Evolutionary conservation across 2,113 vertebrate species (phyloP).

Genomic region (Gnathonemus echidnorhynchus): DNA sequence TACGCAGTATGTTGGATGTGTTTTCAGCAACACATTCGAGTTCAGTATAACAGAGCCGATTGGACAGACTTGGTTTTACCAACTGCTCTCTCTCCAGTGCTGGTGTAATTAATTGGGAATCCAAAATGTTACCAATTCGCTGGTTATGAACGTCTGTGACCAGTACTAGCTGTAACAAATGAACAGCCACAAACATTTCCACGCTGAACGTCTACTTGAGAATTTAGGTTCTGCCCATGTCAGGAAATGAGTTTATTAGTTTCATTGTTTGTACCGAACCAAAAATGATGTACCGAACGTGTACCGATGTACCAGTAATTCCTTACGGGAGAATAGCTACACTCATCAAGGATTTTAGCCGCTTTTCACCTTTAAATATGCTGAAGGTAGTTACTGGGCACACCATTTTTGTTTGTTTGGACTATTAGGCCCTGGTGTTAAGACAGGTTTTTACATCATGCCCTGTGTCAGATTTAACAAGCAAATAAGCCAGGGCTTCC

Average conservation of each 20-base stretch:
- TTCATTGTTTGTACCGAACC: not conserved
- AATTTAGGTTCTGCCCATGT: not conserved
- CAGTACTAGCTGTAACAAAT: not conserved
- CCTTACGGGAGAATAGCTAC: not conserved
- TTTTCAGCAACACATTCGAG: not conserved
- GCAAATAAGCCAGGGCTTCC: not conserved
- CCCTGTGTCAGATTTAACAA: not conserved
- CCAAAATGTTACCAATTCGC: not conserved
- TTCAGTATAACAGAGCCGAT: not conserved
- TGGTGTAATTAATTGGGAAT: not conserved
- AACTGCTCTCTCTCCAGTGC: not conserved
- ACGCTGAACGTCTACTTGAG: too few relatives aligned
- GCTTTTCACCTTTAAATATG: not conserved
- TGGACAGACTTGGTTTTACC: not conserved
- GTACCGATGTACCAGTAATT: not conserved
- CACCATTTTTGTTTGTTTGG: not conserved
- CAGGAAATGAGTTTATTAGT: not conserved
- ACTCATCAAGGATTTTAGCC: not conserved
- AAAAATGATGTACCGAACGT: not conserved
- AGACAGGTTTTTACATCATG: not conserved
- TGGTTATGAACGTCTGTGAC: not conserved
- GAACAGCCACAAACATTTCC: not conserved
- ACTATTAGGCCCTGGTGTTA: not conserved
- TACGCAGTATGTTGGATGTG: not conserved
- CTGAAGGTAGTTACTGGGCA: not conserved